Conservation (phyloP, 2,113 vertebrate species). For the Pavo muticus region DNA sequence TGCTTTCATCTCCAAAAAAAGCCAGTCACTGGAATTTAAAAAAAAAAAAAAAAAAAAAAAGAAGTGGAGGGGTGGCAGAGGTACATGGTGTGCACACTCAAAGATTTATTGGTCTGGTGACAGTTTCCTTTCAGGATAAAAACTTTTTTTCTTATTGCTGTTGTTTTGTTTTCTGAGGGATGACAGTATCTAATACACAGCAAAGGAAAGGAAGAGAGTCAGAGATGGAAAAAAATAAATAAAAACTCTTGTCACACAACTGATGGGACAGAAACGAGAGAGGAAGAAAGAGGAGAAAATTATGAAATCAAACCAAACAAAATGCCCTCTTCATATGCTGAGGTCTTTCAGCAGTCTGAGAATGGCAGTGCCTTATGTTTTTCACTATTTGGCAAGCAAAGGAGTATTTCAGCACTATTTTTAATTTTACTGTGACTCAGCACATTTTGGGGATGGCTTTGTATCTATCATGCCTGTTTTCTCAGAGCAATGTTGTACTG, state of each 20-base stretch:
- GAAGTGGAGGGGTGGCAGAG: background rate
- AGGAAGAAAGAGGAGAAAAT: background rate
- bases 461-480: background rate
- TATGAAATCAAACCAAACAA: background rate
- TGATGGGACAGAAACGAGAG: background rate
- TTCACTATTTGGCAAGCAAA: background rate
- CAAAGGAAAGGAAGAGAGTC: background rate
- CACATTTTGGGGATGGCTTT: background rate
- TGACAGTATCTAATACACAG: constrained; percentile 23
- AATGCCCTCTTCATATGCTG: background rate
- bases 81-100: background rate
- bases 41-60: background rate
- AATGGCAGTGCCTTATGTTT: background rate
- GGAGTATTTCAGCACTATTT: background rate
- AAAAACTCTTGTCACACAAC: background rate
- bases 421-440: background rate
- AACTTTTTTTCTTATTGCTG: background rate
- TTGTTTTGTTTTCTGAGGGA: constrained; percentile 26
- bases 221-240: constrained; percentile 2
- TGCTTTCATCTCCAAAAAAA: constrained; percentile 76
- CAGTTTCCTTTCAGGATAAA: constrained; percentile 61
- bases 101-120: constrained; percentile 54
- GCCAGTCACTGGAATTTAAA: constrained; percentile 61
- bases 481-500: background rate
- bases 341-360: background rate